Conservation (phyloP, 1,140 invertebrate genomes). For the Octopus bimaculoides region DNA sequence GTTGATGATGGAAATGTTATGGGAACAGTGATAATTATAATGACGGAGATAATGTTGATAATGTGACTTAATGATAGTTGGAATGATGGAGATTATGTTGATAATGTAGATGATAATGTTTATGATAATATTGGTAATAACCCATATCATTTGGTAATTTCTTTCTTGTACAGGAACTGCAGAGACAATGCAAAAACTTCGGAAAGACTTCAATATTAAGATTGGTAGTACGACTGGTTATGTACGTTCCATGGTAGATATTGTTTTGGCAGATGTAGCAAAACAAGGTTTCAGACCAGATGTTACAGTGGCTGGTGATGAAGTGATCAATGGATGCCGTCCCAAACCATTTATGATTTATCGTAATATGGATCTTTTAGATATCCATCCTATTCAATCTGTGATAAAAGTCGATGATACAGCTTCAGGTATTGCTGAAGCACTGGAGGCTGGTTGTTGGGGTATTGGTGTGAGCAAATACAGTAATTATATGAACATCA, state of each 20-base stretch:
- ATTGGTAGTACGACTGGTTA: constrained; percentile 52
- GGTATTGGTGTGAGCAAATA: constrained; percentile 55
- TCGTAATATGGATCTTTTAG: constrained; percentile 53
- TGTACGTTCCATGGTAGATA: constrained; percentile 42
- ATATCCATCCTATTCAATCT: constrained; percentile 52
- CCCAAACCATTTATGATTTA: constrained; percentile 59
- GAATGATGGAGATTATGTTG: too few relatives aligned
- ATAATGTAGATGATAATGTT: too few relatives aligned
- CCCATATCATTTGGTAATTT: neutral
- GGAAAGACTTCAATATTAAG: constrained; percentile 40
- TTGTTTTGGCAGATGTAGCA: constrained; percentile 41
- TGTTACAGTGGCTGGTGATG: constrained; percentile 53
- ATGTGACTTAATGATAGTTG: too few relatives aligned
- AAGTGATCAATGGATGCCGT: constrained; percentile 52
- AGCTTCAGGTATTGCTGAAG: constrained; percentile 54
- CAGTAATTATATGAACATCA: constrained; percentile 57
- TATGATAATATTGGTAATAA: too few relatives aligned
- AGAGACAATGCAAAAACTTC: constrained; percentile 36
- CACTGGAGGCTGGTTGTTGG: constrained; percentile 57
- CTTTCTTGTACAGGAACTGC: constrained; percentile 24
- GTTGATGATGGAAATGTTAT: too few relatives aligned
- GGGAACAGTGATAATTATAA: too few relatives aligned
- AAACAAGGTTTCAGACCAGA: constrained; percentile 56
- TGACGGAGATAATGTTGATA: too few relatives aligned
- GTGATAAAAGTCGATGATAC: constrained; percentile 59